phyloP scores from a whole-genome alignment of 2,797 vertebrate genomes.

The Squalus acanthias region DNA sequence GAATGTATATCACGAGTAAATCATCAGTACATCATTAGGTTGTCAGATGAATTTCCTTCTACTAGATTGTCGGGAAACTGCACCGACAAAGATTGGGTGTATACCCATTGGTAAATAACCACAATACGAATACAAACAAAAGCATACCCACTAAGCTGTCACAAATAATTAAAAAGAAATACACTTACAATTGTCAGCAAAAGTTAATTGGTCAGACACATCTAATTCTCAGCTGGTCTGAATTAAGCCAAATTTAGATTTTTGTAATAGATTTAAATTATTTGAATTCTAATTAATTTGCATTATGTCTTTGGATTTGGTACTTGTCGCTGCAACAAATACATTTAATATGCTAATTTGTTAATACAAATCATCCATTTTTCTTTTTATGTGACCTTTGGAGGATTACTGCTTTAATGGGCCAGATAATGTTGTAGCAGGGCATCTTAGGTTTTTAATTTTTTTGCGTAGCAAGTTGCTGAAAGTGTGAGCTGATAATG shows the following conservation, averaged over 20 bases:
- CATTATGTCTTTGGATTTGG: not conserved
- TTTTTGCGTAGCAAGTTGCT: not conserved
- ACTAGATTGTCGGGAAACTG: not conserved
- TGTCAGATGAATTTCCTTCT: not conserved
- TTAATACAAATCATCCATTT: not conserved
- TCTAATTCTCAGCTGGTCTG: not conserved
- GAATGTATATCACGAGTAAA: not conserved
- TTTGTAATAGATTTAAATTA: not conserved
- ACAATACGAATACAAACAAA: not conserved
- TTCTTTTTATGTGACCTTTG: not conserved
- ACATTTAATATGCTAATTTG: not conserved
- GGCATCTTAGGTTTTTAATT: not conserved
- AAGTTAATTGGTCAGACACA: not conserved
- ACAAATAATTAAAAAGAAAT: not conserved
- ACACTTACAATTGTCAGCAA: not conserved
- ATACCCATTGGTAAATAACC: not conserved
- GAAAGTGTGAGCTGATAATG: not conserved
- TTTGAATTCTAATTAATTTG: not conserved
- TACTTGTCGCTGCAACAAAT: not conserved
- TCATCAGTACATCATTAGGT: not conserved
- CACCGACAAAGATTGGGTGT: not conserved
- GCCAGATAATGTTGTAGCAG: not conserved
- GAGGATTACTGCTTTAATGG: not conserved
- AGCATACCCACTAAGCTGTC: not conserved
- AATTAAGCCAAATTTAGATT: not conserved